phyloP scores from a whole-genome alignment of 2,888 invertebrate species.

The Calliopum simillimum region DNA sequence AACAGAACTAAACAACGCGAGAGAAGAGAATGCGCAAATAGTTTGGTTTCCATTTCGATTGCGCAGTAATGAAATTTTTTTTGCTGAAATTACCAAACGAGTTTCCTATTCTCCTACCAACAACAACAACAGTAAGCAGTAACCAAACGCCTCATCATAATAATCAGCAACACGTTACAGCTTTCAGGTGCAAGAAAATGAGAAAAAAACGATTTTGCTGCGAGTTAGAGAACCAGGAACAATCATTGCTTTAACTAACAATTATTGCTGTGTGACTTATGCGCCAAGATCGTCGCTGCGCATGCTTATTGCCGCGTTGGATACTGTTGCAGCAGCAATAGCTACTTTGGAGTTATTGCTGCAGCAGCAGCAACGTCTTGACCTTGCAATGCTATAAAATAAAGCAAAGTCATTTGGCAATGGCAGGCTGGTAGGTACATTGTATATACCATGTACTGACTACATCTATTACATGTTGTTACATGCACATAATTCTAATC shows the following conservation, averaged over 20 bases:
- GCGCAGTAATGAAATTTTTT: slow-evolving; percentile 4
- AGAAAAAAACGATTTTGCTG: neutral
- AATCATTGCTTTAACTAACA: slow-evolving; percentile 49
- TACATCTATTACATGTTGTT: neutral
- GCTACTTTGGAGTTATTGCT: slow-evolving; percentile 29
- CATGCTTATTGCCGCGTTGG: neutral
- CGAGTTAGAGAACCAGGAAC: slow-evolving; percentile 48
- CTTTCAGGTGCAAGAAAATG: neutral
- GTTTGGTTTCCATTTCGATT: slow-evolving; percentile 33
- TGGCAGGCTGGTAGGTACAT: neutral
- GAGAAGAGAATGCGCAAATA: neutral
- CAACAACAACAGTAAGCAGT: neutral
- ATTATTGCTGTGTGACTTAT: slow-evolving; percentile 61
- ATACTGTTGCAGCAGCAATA: neutral
- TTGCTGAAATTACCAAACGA: slow-evolving; percentile 4
- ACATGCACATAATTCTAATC: neutral
- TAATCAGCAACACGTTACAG: slow-evolving; percentile 28
- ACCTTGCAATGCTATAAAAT: slow-evolving; percentile 61
- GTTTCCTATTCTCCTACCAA: neutral
- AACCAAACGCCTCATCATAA: slow-evolving; percentile 2
- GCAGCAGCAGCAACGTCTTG: slow-evolving; percentile 48
- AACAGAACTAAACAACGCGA: too few species aligned
- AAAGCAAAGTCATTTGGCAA: slow-evolving; percentile 45
- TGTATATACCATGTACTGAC: neutral
- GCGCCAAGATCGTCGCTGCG: slow-evolving; percentile 46